These are phyloP conservation scores for Carduelis carduelis DNA, from an alignment of 2,797 vertebrate species.

Conservation along the genomic window DNA sequence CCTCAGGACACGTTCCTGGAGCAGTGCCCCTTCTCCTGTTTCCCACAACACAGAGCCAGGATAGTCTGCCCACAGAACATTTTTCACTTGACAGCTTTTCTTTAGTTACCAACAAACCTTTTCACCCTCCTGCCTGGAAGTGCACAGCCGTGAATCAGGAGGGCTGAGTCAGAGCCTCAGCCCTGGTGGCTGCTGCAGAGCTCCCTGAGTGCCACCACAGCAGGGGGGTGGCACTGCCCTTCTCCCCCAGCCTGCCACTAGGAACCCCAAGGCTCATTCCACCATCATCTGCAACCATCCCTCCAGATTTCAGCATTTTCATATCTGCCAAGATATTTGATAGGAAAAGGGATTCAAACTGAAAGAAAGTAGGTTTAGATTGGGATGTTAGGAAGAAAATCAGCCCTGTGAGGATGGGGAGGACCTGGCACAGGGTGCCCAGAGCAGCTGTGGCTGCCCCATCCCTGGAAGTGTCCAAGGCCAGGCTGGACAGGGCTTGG, in stretches of 20 bases:
- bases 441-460: background rate
- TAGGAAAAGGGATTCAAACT: background rate
- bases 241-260: background rate
- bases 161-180: background rate
- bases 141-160: background rate
- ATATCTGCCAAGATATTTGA: background rate
- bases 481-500: fast-evolving
- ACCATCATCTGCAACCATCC: background rate
- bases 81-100: background rate
- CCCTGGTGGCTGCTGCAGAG: background rate
- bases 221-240: background rate
- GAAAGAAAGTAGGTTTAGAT: background rate
- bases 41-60: background rate
- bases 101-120: background rate
- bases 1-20: background rate
- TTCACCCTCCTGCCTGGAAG: background rate
- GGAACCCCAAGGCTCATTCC: background rate
- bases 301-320: background rate
- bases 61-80: background rate
- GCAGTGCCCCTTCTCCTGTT: background rate
- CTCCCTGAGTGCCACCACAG: background rate
- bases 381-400: background rate
- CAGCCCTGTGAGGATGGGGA: background rate
- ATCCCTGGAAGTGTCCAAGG: background rate
- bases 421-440: fast-evolving